phyloP scores from a whole-genome alignment of 2,888 invertebrate genomes.

The Cantharis rustica region DNA sequence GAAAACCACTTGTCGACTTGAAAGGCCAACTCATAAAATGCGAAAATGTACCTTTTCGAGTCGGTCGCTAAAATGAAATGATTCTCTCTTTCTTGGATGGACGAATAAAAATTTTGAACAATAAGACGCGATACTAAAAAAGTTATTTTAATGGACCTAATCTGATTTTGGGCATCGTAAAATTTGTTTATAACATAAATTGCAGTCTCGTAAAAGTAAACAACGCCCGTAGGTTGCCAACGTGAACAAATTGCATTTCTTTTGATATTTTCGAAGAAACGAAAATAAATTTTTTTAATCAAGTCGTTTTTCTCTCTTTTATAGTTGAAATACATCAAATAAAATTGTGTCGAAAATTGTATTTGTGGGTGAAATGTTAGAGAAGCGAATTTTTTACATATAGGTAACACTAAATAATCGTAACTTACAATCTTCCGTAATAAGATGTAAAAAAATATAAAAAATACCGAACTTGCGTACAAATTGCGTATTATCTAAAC shows the following conservation, averaged over 20 bases:
- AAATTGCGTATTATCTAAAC: slow-evolving; percentile 12
- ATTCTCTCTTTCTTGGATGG: background rate
- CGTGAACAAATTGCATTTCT: slow-evolving; percentile 6
- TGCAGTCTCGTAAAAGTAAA: slow-evolving; percentile 10
- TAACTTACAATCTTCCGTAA: background rate
- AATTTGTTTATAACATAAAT: slow-evolving; percentile 15
- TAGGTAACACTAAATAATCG: background rate
- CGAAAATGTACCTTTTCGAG: background rate
- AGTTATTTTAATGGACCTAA: slow-evolving; percentile 16
- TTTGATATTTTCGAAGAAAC: background rate
- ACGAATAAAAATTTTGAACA: background rate
- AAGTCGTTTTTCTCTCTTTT: background rate
- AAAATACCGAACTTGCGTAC: slow-evolving; percentile 6
- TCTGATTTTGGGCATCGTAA: slow-evolving; percentile 18
- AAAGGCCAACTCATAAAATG: background rate
- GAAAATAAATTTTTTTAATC: slow-evolving; percentile 1
- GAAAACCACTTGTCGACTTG: background rate
- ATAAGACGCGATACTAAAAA: slow-evolving; percentile 3
- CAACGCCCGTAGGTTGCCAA: slow-evolving; percentile 4
- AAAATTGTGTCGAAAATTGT: background rate
- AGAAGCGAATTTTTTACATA: background rate
- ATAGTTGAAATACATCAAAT: background rate
- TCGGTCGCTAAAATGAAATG: background rate
- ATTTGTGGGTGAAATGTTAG: background rate
- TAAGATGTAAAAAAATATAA: slow-evolving; percentile 7